Evolutionary conservation across 2,888 invertebrate species (phyloP), one percentile per base, ranked within the genome.

Genomic region (Troglohyphantes excavatus): DNA sequence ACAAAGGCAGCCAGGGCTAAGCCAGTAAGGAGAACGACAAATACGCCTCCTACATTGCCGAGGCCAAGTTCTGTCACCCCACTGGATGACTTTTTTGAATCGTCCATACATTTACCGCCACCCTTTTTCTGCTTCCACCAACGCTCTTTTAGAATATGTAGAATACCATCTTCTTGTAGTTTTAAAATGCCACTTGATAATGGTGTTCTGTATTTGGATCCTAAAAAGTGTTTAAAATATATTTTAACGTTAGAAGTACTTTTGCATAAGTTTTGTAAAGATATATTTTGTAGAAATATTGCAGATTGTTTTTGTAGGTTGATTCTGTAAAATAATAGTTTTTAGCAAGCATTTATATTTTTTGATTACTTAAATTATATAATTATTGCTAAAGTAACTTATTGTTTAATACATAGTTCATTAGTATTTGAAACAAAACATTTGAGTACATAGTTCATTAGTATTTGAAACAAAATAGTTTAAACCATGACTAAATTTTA

Each of bases 161-260:
- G 93, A 29, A 93, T 92, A 21, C 94, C 94, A 78, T 93, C 93
- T 92, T 95, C 94, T 92, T 94, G 94, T 53, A 95, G 93, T 90
- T 93, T 93, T 83, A 94, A 92, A 26, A 95, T 94, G n/a, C 91
- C 98, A 53, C 97, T 97, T 93, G 98, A 98, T 92, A 99, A 97
- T 84, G 88, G 83, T 78, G 87, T 90, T 75, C 91, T 81, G 84
- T 90, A 91, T 39, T 85, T 86, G 17, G 91, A 91, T 43, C 90
- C 91, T 91, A 43, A 9, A 63, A 19, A 19, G n/a, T 29, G 21
- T 33, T 33, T n/a, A 39, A 33, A 39, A 70, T 9, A 19, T 27
- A 33, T n/a, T 5, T 13, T 53, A 1, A 53, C n/a, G 13, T 53
- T 5, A n/a, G 2, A 53, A 7, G 17, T 53, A 53, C 17, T 33